Conservation (phyloP, 53 echinoderm and acorn worm species). For the Echinarachnius parma region DNA sequence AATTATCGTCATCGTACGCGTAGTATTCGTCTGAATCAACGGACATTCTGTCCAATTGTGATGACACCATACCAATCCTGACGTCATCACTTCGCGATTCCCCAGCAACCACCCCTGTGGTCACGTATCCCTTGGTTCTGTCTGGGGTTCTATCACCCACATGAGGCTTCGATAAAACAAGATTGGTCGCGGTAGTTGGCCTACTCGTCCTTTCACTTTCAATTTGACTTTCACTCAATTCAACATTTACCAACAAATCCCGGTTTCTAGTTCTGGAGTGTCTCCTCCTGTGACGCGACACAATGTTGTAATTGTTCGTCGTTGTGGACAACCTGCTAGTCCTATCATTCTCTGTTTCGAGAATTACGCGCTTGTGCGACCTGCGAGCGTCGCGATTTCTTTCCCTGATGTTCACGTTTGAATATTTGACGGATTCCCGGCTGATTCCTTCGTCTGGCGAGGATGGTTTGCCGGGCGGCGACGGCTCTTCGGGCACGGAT, state of each 20-base stretch:
- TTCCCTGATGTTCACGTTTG: constrained; percentile 7
- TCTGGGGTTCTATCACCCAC: neutral
- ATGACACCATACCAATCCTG: neutral
- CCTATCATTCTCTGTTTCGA: too few relatives aligned
- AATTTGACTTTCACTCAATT: too few relatives aligned
- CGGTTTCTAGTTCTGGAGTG: constrained; percentile 14
- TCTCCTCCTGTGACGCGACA: constrained; percentile 10
- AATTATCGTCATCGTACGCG: constrained; percentile 39
- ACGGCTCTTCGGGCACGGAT: constrained; percentile 13
- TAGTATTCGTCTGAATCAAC: constrained; percentile 39
- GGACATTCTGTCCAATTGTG: constrained; percentile 21
- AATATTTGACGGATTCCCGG: too few relatives aligned
- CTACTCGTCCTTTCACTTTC: constrained; percentile 27
- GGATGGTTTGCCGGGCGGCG: constrained; percentile 2
- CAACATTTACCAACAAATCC: too few relatives aligned
- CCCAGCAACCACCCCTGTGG: neutral
- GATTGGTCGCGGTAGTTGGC: neutral
- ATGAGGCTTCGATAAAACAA: constrained; percentile 29
- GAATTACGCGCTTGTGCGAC: too few relatives aligned
- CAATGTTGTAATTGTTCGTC: constrained; percentile 6
- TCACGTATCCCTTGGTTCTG: neutral
- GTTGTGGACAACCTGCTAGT: constrained; percentile 7
- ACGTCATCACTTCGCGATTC: neutral
- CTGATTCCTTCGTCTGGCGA: too few relatives aligned
- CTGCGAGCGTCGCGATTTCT: constrained; percentile 23